phyloP scores from a whole-genome alignment of 1,140 invertebrate genomes.

The Penaeus japonicus region DNA sequence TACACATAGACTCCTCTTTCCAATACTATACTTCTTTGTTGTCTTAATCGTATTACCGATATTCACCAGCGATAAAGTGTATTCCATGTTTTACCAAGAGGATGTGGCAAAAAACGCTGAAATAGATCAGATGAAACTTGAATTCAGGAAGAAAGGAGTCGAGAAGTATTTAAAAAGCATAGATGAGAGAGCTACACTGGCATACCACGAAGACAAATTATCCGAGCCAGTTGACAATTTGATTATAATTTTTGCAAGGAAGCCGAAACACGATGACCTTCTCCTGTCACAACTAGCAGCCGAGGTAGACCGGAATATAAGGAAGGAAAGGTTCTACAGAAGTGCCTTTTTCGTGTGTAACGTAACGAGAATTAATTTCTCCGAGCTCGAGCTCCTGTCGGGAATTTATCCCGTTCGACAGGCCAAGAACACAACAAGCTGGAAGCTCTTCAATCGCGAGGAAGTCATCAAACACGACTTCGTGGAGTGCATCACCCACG shows the following conservation, averaged over 20 bases:
- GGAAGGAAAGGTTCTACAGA: neutral
- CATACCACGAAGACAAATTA: neutral
- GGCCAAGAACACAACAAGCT: constrained; percentile 29
- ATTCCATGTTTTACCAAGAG: constrained; percentile 37
- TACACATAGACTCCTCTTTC: neutral
- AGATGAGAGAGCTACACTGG: neutral
- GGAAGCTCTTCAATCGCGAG: constrained; percentile 36
- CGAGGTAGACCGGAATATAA: constrained; percentile 35
- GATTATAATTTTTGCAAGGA: constrained; percentile 31
- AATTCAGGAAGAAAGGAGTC: neutral
- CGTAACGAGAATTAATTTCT: neutral
- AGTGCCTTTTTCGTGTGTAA: constrained; percentile 39
- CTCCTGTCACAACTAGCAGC: constrained; percentile 31
- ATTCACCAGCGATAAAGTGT: constrained; percentile 31
- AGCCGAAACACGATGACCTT: constrained; percentile 8
- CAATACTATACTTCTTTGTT: constrained; percentile 30
- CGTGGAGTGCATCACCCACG: constrained; percentile 25
- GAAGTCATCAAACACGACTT: constrained; percentile 40
- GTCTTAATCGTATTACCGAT: constrained; percentile 22
- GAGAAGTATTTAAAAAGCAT: neutral
- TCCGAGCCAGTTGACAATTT: constrained; percentile 14
- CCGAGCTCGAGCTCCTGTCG: constrained; percentile 8
- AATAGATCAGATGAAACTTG: constrained; percentile 6
- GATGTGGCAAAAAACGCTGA: neutral
- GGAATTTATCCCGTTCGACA: constrained; percentile 19